phyloP scores from a whole-genome alignment of 1,140 invertebrate genomes.

The Micrasema longulum region DNA sequence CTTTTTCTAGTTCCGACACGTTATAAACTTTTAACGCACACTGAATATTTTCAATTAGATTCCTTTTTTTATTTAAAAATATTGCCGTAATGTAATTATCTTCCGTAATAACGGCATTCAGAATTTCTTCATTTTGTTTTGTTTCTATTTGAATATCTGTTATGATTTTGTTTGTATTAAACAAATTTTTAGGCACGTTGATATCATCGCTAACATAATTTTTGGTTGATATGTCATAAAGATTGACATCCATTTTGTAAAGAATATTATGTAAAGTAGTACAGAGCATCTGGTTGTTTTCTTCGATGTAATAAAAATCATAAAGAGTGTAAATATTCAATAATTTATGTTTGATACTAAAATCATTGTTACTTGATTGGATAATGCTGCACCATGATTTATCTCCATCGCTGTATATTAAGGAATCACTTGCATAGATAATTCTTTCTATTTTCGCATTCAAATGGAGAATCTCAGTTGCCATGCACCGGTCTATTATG shows the following conservation, averaged over 20 bases:
- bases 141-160: conserved; percentile 26
- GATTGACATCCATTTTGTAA: not conserved
- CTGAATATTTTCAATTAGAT: conserved; percentile 11
- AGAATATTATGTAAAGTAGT: conserved; percentile 21
- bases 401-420: conserved; percentile 26
- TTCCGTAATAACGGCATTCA: conserved; percentile 21
- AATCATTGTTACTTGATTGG: conserved; percentile 14
- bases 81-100: conserved; percentile 31
- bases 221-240: not conserved
- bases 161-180: not conserved
- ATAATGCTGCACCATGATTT: conserved; percentile 20
- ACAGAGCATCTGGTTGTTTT: conserved; percentile 10
- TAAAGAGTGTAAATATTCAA: conserved; percentile 4
- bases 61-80: conserved; percentile 29
- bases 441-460: conserved; percentile 32
- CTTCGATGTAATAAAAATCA: conserved; percentile 31
- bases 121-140: conserved; percentile 24
- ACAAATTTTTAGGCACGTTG: conserved; percentile 21
- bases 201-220: not conserved
- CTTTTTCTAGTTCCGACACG: conserved; percentile 1
- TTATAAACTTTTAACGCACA: conserved; percentile 16
- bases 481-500: conserved; percentile 5
- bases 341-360: conserved; percentile 2
- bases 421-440: conserved; percentile 7
- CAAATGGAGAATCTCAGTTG: conserved; percentile 32